Evolutionary conservation across 1,140 invertebrate genomes (phyloP).

Genomic region (Nymphalis io): DNA sequence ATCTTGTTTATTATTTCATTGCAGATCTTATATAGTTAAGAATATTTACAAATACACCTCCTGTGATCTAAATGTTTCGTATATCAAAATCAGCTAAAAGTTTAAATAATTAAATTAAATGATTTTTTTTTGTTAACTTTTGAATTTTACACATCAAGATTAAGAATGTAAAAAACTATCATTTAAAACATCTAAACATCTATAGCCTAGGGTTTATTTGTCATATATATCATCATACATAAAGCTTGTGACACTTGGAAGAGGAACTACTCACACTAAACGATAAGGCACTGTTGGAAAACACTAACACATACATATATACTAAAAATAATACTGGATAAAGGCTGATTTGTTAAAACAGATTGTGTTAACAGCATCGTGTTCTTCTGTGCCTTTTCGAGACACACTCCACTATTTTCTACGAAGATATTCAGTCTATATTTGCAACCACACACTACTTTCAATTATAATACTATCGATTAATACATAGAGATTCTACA

Average conservation of each 20-base stretch:
- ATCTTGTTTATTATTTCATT: background rate
- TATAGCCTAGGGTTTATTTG: slow-evolving; percentile 8
- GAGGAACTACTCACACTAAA: slow-evolving; percentile 25
- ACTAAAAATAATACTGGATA: slow-evolving; percentile 52
- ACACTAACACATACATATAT: slow-evolving; percentile 33
- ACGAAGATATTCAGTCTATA: slow-evolving; percentile 52
- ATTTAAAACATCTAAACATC: slow-evolving; percentile 1
- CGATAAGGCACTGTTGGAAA: slow-evolving; percentile 34
- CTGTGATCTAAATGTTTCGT: background rate
- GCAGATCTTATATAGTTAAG: background rate
- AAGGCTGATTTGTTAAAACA: slow-evolving; percentile 30
- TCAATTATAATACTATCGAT: slow-evolving; percentile 65
- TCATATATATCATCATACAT: slow-evolving; percentile 14
- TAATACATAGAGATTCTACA: slow-evolving; percentile 81
- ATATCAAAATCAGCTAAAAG: background rate
- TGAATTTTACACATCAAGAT: background rate
- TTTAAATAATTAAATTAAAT: background rate
- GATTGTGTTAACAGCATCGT: background rate
- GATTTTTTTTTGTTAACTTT: slow-evolving; percentile 4
- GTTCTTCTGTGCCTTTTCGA: slow-evolving; percentile 21
- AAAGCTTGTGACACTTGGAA: slow-evolving; percentile 30
- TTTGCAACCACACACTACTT: slow-evolving; percentile 33
- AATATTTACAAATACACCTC: background rate
- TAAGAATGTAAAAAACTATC: slow-evolving; percentile 2
- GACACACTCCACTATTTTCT: slow-evolving; percentile 32